Conservation (phyloP, 2,888 invertebrate genomes). For the Sycophila texana region DNA sequence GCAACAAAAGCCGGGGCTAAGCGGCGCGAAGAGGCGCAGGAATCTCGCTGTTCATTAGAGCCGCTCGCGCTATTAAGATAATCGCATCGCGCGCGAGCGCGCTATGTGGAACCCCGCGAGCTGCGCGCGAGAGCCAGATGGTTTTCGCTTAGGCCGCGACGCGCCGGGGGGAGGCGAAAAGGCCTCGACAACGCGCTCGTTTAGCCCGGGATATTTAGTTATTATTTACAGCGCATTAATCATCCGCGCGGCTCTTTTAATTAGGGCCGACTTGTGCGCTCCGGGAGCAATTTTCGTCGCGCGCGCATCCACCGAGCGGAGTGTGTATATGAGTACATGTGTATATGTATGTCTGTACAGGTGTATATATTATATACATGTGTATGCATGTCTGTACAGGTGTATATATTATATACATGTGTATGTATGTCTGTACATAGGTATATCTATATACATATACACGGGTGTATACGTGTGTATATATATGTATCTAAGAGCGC, state of each 20-base stretch:
- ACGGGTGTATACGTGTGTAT: neutral
- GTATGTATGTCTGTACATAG: neutral
- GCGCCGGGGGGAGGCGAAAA: conserved; percentile 38
- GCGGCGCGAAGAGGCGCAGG: conserved; percentile 50
- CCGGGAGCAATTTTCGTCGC: conserved; percentile 49
- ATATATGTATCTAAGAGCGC: no score
- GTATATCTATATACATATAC: no score
- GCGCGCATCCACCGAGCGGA: neutral
- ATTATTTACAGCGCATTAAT: conserved; percentile 58
- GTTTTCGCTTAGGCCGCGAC: conserved; percentile 56
- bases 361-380: no score
- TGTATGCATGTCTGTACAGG: neutral
- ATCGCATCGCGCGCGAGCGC: conserved; percentile 64
- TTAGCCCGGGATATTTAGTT: conserved; percentile 53
- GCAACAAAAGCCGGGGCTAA: neutral
- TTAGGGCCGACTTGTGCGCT: conserved; percentile 43
- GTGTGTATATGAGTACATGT: neutral
- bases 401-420: no score
- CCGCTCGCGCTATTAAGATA: conserved; percentile 72
- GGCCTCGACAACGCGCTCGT: conserved; percentile 58
- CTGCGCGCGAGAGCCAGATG: conserved; percentile 54
- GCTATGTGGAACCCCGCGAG: conserved; percentile 26
- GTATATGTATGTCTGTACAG: neutral
- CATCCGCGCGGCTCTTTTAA: conserved; percentile 52
- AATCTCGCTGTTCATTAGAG: conserved; percentile 73